These are phyloP conservation scores for Lysandra bellargus DNA, from an alignment of 2,888 invertebrate genomes.

Conservation along the genomic window DNA sequence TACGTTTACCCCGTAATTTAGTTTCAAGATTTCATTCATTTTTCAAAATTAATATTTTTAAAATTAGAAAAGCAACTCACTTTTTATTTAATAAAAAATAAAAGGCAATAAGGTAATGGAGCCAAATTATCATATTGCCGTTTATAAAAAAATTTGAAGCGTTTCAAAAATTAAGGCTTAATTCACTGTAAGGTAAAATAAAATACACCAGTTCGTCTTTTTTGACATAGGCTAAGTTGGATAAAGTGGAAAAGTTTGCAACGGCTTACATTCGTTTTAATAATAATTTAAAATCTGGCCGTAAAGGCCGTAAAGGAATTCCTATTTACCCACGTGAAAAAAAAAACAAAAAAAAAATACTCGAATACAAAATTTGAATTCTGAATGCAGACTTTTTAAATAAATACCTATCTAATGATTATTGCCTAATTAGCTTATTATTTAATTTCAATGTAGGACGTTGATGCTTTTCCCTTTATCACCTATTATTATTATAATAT, in stretches of 20 bases:
- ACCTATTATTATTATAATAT: not conserved
- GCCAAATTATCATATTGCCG: conserved; percentile 24
- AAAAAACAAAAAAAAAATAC: not conserved
- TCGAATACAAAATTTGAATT: no score
- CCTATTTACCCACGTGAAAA: not conserved
- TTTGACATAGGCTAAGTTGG: conserved; percentile 34
- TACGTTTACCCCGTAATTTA: not conserved
- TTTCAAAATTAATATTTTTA: no score
- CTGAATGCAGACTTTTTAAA: no score
- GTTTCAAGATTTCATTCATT: not conserved
- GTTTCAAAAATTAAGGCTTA: conserved; percentile 58
- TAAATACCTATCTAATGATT: not conserved
- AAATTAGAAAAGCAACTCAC: no score
- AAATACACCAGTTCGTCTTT: conserved; percentile 69
- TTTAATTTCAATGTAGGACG: not conserved
- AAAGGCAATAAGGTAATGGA: conserved; percentile 24
- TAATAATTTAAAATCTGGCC: not conserved
- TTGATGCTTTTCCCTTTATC: conserved; percentile 26
- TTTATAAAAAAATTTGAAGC: conserved; percentile 34
- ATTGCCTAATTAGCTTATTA: not conserved
- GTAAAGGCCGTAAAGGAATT: not conserved
- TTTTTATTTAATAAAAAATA: not conserved
- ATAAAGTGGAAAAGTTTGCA: conserved; percentile 41
- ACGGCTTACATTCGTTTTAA: conserved; percentile 19
- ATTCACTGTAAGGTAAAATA: conserved; percentile 77